These are phyloP conservation scores for Catajapyx aquilonaris DNA, from an alignment of 1,140 invertebrate genomes.

Conservation along the genomic window DNA sequence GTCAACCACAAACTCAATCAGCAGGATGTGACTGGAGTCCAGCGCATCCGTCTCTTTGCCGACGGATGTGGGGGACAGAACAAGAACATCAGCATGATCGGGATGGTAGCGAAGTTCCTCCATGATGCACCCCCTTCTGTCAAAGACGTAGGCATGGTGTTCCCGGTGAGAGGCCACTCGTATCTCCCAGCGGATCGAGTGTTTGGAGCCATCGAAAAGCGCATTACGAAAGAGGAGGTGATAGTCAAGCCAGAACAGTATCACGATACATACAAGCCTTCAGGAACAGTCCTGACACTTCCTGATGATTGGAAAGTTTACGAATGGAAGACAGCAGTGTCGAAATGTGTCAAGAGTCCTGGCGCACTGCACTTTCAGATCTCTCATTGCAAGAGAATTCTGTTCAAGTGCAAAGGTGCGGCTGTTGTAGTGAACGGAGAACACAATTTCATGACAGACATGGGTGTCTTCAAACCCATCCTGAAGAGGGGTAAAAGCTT, in stretches of 20 bases:
- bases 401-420: no score
- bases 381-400: neutral
- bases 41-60: conserved; percentile 3
- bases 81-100: conserved; percentile 7
- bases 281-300: conserved; percentile 1
- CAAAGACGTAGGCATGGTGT: conserved; percentile 5
- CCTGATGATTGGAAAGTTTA: neutral
- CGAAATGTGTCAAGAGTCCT: neutral
- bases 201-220: conserved; percentile 7
- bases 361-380: conserved; percentile 2
- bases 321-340: conserved; percentile 2
- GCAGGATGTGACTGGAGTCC: neutral
- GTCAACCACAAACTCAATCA: neutral
- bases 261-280: conserved; percentile 1
- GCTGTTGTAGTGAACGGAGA: no score
- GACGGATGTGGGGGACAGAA: conserved; percentile 8
- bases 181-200: conserved; percentile 6
- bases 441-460: no score
- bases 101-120: conserved; percentile 5
- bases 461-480: no score
- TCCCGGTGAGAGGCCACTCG: conserved; percentile 4
- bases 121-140: conserved; percentile 3
- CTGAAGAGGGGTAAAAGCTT: no score
- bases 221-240: conserved; percentile 2
- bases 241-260: conserved; percentile 7